phyloP scores from a whole-genome alignment of 2,888 invertebrate species.

The Thymelicus lineola region DNA sequence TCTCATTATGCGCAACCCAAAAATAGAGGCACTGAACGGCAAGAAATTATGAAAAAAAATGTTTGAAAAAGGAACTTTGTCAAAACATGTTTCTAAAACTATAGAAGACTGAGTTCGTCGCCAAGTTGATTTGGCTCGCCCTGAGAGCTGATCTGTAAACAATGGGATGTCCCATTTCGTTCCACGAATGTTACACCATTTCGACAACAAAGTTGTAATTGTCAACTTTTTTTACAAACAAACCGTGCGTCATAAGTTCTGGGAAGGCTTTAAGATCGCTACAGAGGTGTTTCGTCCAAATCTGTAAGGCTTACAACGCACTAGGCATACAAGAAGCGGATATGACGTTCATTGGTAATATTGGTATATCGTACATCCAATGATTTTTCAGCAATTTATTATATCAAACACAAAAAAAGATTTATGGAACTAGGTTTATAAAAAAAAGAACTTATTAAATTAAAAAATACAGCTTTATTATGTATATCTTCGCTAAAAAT shows the following conservation, averaged over 20 bases:
- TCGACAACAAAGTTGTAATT: conserved; percentile 69
- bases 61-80: conserved; percentile 53
- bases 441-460: too few species aligned
- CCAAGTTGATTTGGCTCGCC: conserved; percentile 65
- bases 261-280: conserved; percentile 69
- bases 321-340: neutral
- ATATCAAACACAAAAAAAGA: too few species aligned
- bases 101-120: conserved; percentile 59
- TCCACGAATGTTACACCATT: conserved; percentile 57
- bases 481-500: too few species aligned
- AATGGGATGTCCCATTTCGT: conserved; percentile 68
- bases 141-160: conserved; percentile 60
- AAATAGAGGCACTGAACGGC: conserved; percentile 11
- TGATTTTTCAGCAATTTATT: neutral
- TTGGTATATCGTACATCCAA: neutral
- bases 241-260: conserved; percentile 67
- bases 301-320: conserved; percentile 34
- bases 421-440: too few species aligned
- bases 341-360: neutral
- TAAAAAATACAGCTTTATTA: too few species aligned
- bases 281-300: conserved; percentile 55
- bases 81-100: conserved; percentile 61
- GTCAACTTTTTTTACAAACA: conserved; percentile 55
- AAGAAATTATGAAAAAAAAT: conserved; percentile 24
- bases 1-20: conserved; percentile 36